A percentile compares a stretch with the other conserved stretches of the same genome.
Evolutionary conservation across 2,888 invertebrate species (phyloP).

Genomic region (Zonitis immaculata): DNA sequence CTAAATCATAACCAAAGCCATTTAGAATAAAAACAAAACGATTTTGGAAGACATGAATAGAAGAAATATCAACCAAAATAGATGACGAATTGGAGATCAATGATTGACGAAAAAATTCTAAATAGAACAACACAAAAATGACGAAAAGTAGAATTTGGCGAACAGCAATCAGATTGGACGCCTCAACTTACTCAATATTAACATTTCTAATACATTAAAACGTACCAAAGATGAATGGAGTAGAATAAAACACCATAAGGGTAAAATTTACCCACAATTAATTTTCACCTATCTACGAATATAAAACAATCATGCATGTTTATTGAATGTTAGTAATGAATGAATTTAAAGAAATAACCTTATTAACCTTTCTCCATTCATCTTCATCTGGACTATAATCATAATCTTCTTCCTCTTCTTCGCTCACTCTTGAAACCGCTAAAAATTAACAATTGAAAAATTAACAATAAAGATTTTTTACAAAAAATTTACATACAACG

Average conservation of each 20-base stretch:
- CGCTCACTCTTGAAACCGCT: slow-evolving; percentile 70
- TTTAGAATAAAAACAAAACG: background rate
- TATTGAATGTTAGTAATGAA: slow-evolving; percentile 19
- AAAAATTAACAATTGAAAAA: slow-evolving; percentile 15
- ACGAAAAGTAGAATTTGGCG: background rate
- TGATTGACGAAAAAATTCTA: background rate
- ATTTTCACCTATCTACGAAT: slow-evolving; percentile 3
- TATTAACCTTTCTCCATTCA: slow-evolving; percentile 72
- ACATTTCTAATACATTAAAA: slow-evolving; percentile 11
- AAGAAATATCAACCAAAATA: background rate
- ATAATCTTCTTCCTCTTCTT: slow-evolving; percentile 76
- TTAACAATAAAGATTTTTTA: slow-evolving; percentile 5
- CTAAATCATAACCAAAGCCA: background rate
- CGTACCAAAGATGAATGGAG: background rate
- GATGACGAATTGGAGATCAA: background rate
- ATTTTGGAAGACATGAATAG: background rate
- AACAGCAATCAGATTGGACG: background rate
- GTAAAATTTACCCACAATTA: background rate
- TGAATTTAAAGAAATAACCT: slow-evolving; percentile 36
- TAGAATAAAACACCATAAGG: background rate
- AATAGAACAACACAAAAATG: background rate
- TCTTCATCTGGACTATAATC: slow-evolving; percentile 82
- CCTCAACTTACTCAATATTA: slow-evolving; percentile 12
- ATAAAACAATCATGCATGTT: slow-evolving; percentile 5
- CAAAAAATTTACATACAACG: slow-evolving; percentile 45